These are phyloP conservation scores for Pogonus chalceus DNA, from an alignment of 1,140 invertebrate species.

Conservation along the genomic window DNA sequence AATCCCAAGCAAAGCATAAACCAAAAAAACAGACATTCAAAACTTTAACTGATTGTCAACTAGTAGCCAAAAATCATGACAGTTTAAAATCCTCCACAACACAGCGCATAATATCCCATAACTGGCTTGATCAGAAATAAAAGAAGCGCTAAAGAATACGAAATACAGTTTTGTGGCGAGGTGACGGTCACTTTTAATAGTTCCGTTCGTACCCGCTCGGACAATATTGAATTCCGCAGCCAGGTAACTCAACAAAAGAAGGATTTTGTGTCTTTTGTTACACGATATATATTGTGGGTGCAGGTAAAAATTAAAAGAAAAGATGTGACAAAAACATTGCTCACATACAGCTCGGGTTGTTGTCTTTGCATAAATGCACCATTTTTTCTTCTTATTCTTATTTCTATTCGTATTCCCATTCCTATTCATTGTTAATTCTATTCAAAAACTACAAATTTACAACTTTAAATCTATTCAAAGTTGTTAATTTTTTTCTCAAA, in stretches of 20 bases:
- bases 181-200: slow-evolving; percentile 14
- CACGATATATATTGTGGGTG: slow-evolving; percentile 16
- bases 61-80: neutral
- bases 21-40: neutral
- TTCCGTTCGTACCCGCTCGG: neutral
- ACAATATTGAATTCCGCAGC: slow-evolving; percentile 10
- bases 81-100: neutral
- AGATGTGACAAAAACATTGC: neutral
- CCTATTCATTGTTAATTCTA: no score
- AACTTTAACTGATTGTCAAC: neutral
- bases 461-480: no score
- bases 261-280: slow-evolving; percentile 19
- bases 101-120: neutral
- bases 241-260: slow-evolving; percentile 14
- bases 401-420: no score
- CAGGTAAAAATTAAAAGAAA: neutral
- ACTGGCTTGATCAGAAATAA: neutral
- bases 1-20: neutral
- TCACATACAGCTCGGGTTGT: no score
- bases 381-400: no score
- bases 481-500: no score
- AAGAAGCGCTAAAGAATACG: neutral
- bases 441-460: no score
- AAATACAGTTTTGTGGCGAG: slow-evolving; percentile 8
- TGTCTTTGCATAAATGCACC: no score